Evolutionary conservation across 2,113 vertebrate species (phyloP).

Genomic region (Taxidea taxus): DNA sequence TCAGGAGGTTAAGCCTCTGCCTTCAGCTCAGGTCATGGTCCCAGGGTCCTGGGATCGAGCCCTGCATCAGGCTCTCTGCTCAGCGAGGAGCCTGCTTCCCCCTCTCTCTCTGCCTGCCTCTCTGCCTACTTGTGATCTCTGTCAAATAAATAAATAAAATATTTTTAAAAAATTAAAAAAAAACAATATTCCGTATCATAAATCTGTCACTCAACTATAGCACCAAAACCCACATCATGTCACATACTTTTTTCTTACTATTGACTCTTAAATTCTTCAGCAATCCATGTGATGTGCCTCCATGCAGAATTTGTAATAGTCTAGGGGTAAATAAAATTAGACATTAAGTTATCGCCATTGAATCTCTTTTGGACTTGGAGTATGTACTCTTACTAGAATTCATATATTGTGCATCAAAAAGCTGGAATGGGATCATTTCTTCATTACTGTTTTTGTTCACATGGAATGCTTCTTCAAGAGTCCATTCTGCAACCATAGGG

Average conservation of each 20-base stretch:
- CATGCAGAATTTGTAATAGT: background rate
- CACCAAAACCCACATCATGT: background rate
- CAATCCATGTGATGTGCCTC: background rate
- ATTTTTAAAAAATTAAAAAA: too few species aligned
- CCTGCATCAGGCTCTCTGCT: too few species aligned
- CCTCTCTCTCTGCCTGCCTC: too few species aligned
- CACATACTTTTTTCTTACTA: background rate
- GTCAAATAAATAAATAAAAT: too few species aligned
- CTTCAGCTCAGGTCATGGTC: too few species aligned
- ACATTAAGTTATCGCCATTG: background rate
- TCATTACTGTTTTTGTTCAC: background rate
- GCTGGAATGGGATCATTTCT: background rate
- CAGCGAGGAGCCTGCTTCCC: too few species aligned
- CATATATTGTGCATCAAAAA: constrained; percentile 36
- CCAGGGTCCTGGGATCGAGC: too few species aligned
- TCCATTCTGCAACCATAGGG: background rate
- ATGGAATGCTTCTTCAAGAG: background rate
- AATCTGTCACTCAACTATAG: constrained; percentile 27
- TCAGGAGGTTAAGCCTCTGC: too few species aligned
- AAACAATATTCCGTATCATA: background rate
- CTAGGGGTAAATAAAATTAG: background rate
- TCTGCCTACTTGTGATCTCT: too few species aligned
- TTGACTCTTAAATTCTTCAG: background rate
- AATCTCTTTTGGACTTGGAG: background rate
- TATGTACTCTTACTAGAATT: background rate